Evolutionary conservation across 2,888 invertebrate genomes (phyloP), one percentile per base, ranked within the genome.

Genomic region (Amiota minor): DNA sequence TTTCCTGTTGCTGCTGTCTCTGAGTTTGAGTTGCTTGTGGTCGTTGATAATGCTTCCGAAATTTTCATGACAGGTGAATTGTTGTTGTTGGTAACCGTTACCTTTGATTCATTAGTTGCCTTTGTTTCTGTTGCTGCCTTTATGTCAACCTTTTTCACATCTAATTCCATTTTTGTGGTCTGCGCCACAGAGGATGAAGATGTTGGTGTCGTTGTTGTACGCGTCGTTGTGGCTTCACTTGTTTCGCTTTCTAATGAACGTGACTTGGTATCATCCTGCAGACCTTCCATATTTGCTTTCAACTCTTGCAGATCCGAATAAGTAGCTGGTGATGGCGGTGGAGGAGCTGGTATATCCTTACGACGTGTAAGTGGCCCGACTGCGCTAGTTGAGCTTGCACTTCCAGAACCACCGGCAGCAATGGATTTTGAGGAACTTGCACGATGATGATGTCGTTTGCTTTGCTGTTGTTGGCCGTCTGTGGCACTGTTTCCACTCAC

Each of bases 291-390:
- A 53, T 87, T 88, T 8, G 82, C 84, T 61, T 86, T 87, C 6
- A 87, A 71, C 74, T 87, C 87, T 49, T 88, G 87, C 59, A 88
- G 74, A 72, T 88, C 88, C 0, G 88, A 84, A 75, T 87, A 87
- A 1, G 88, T 88, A 3, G 87, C 85, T 1, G 87, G 88, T 8
- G 88, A 87, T 1, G 88, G 86, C 1, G 86, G 86, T 11, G 86
- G 87, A 14, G 88, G 87, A 4, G 88, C 86, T 3, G 87, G 88
- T 67, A 85, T 80, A 59, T 88, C 88, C 65, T 85, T 87, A 45
- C 87, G 84, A 0, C 85, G 78, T 14, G 59, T 76, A 11, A 77
- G 23, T 46, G 74, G 45, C 1, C 75, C 68, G 35, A 62, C 76
- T 9, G 78, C 23, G 46, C 74, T 45, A 2, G 75, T 65, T 55